Conservation (phyloP, 2,888 invertebrate genomes). For the Drosophila kuntzei region DNA sequence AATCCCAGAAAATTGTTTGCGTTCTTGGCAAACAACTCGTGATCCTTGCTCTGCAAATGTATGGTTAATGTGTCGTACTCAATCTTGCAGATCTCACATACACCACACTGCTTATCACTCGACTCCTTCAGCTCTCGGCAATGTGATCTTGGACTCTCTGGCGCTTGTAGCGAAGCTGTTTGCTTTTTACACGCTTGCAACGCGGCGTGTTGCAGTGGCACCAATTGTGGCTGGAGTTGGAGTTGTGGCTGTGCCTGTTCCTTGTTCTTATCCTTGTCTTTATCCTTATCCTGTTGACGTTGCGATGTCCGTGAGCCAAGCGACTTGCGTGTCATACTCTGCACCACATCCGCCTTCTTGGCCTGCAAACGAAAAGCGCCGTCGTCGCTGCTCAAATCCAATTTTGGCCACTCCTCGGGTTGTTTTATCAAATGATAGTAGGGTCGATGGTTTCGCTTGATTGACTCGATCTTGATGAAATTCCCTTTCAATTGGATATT, state of each 20-base stretch:
- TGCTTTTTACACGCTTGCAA: conserved; percentile 58
- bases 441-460: conserved; percentile 83
- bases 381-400: conserved; percentile 83
- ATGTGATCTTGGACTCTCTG: conserved; percentile 55
- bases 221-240: conserved; percentile 19
- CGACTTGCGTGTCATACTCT: conserved; percentile 84
- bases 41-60: conserved; percentile 91
- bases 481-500: conserved; percentile 87
- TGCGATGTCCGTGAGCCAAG: conserved; percentile 80
- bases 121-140: conserved; percentile 76
- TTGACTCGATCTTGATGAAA: conserved; percentile 90
- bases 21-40: conserved; percentile 90
- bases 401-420: conserved; percentile 84
- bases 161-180: conserved; percentile 34
- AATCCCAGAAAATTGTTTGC: conserved; percentile 91
- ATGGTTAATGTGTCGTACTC: conserved; percentile 90
- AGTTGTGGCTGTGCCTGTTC: conserved; percentile 22
- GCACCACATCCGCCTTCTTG: conserved; percentile 54
- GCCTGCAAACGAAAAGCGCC: conserved; percentile 81
- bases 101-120: conserved; percentile 87
- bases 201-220: conserved; percentile 47
- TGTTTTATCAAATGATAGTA: conserved; percentile 84
- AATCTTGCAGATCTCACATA: conserved; percentile 92
- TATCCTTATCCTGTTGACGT: conserved; percentile 65
- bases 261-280: conserved; percentile 13